A percentile compares a stretch with the other conserved stretches of the same genome.
Conservation (phyloP, 2,797 vertebrate genomes). For the Syncerus caffer region DNA sequence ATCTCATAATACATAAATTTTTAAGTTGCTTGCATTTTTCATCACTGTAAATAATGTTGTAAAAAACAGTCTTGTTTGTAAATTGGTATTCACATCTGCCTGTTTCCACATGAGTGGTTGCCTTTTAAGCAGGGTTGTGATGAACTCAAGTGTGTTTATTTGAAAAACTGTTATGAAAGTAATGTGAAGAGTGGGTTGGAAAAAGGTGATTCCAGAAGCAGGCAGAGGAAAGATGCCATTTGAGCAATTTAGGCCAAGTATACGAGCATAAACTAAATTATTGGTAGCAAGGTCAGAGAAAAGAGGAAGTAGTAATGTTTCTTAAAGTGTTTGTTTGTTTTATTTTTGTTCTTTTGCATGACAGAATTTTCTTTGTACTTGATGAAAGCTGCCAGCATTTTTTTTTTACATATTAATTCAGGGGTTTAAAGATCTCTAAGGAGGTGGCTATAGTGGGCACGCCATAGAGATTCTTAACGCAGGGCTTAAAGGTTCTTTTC, state of each 20-base stretch:
- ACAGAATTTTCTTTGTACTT: background rate
- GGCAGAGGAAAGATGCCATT: background rate
- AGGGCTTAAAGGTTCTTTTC: background rate
- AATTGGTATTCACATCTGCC: background rate
- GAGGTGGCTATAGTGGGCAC: background rate
- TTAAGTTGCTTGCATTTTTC: constrained; percentile 46
- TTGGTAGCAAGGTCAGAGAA: background rate
- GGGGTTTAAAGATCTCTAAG: background rate
- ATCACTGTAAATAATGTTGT: background rate
- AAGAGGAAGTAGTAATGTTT: background rate
- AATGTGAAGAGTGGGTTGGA: background rate
- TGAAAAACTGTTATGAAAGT: background rate
- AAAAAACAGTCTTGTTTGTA: background rate
- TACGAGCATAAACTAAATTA: background rate
- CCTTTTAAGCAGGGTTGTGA: background rate
- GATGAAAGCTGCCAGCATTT: background rate
- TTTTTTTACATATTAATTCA: background rate
- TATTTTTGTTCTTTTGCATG: background rate
- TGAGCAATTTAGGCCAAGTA: background rate
- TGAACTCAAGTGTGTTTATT: background rate
- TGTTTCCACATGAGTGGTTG: background rate
- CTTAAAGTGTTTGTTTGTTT: background rate
- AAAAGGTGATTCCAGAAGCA: background rate
- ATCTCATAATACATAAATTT: background rate
- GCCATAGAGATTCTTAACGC: background rate